Evolutionary conservation across 2,113 vertebrate genomes (phyloP).

Genomic region (Ancistrus triradiatus): DNA sequence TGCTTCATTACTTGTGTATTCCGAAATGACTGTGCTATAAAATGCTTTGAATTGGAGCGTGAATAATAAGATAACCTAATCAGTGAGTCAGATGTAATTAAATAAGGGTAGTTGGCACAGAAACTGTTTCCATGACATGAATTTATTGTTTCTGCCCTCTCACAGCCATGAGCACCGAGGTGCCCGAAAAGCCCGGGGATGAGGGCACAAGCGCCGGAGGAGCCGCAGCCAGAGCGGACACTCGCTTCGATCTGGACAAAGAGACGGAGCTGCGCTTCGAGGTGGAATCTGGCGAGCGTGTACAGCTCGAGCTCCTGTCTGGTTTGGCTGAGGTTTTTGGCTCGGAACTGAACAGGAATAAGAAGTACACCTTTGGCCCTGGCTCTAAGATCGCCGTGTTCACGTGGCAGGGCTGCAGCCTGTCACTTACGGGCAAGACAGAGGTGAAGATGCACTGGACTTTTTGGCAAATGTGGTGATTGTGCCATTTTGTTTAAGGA

Average conservation of each 20-base stretch:
- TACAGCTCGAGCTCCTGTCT: conserved; percentile 84
- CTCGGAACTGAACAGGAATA: conserved; percentile 92
- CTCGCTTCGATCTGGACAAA: conserved; percentile 87
- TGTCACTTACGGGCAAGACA: conserved; percentile 87
- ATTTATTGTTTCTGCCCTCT: neutral
- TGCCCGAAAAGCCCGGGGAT: conserved; percentile 64
- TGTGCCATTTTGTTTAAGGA: too few species aligned
- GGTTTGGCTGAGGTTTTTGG: conserved; percentile 95
- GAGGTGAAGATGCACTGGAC: conserved; percentile 78
- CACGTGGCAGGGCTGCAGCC: conserved; percentile 93
- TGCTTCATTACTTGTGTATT: too few species aligned
- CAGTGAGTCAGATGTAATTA: too few species aligned
- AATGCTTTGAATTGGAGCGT: too few species aligned
- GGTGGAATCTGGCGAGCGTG: conserved; percentile 85
- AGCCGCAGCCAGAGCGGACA: conserved; percentile 52
- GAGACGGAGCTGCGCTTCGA: conserved; percentile 97
- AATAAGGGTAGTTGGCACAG: neutral
- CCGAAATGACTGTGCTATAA: too few species aligned
- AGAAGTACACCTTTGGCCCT: conserved; percentile 89
- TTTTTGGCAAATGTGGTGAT: too few species aligned
- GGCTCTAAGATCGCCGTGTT: conserved; percentile 95
- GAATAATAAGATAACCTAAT: too few species aligned
- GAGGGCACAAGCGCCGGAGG: conserved; percentile 59
- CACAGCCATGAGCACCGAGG: conserved; percentile 65
- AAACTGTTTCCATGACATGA: too few species aligned